These are phyloP conservation scores for Netelia melanura DNA, from an alignment of 2,888 invertebrate genomes.

Conservation along the genomic window DNA sequence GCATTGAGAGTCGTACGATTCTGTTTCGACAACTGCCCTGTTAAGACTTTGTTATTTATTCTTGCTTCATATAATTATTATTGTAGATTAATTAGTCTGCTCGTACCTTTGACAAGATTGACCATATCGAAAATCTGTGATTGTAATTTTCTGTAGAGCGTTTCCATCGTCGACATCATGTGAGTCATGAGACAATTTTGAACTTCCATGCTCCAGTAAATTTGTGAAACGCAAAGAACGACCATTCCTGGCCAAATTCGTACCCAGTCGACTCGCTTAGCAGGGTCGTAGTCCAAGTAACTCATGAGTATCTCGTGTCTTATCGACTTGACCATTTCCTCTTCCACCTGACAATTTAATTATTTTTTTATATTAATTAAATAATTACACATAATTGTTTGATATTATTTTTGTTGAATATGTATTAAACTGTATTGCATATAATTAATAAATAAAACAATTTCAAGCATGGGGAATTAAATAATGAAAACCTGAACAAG, in stretches of 20 bases:
- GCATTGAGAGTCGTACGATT: slow-evolving; percentile 92
- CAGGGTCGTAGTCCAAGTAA: slow-evolving; percentile 88
- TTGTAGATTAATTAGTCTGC: no score
- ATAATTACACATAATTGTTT: neutral
- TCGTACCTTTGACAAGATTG: slow-evolving; percentile 87
- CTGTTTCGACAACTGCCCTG: slow-evolving; percentile 90
- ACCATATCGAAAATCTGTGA: slow-evolving; percentile 91
- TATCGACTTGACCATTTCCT: slow-evolving; percentile 91
- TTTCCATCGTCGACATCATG: slow-evolving; percentile 86
- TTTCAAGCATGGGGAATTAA: neutral
- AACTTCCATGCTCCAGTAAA: slow-evolving; percentile 93
- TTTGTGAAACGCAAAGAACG: slow-evolving; percentile 91
- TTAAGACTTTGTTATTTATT: slow-evolving; percentile 65
- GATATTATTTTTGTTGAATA: neutral
- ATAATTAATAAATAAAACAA: neutral
- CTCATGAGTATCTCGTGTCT: slow-evolving; percentile 89
- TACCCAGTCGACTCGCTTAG: slow-evolving; percentile 89
- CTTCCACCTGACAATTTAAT: slow-evolving; percentile 88
- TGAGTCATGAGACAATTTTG: slow-evolving; percentile 89
- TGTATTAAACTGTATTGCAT: no score
- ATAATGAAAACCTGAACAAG: slow-evolving; percentile 86
- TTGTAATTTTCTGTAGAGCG: slow-evolving; percentile 86
- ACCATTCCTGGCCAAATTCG: slow-evolving; percentile 93
- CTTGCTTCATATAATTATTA: neutral
- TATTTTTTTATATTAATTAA: neutral